Evolutionary conservation across 2,888 invertebrate genomes (phyloP).

Genomic region (Prosapia bicincta): DNA sequence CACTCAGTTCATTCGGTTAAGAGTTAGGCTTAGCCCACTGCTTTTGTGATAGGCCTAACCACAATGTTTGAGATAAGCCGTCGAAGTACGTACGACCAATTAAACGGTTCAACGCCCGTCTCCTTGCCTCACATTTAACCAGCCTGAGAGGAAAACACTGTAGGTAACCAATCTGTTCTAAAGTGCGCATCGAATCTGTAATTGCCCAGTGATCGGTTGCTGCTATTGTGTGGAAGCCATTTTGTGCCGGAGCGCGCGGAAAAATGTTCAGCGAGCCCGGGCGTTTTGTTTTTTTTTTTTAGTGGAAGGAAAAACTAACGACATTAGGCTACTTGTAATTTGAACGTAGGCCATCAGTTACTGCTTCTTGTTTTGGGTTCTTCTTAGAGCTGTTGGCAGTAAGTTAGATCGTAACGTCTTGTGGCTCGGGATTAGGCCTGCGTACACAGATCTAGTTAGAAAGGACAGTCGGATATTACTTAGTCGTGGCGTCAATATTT

Average conservation of each 20-base stretch:
- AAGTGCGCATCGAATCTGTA: conserved; percentile 29
- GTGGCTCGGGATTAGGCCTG: too few relatives aligned
- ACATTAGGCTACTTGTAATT: background rate
- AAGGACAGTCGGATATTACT: too few relatives aligned
- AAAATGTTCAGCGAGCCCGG: background rate
- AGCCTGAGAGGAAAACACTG: background rate
- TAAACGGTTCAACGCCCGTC: background rate
- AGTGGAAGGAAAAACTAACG: background rate
- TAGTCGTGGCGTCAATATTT: too few relatives aligned
- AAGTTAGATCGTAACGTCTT: too few relatives aligned
- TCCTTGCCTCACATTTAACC: background rate
- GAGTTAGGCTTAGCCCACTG: too few relatives aligned
- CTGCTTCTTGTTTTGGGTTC: too few relatives aligned
- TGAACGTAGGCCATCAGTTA: background rate
- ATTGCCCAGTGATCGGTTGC: conserved; percentile 10
- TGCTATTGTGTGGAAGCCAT: background rate
- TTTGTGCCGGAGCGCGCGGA: background rate
- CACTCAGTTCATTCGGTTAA: too few relatives aligned
- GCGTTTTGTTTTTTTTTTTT: background rate
- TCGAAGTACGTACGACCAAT: background rate
- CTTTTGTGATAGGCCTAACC: too few relatives aligned
- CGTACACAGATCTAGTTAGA: too few relatives aligned
- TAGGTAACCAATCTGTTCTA: conserved; percentile 6
- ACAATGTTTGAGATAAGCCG: too few relatives aligned
- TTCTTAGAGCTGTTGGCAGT: too few relatives aligned